Percentiles rank a stretch among this genome's conserved stretches.
Conservation (phyloP, 2,888 invertebrate genomes). For the Drosophila subsilvestris region DNA sequence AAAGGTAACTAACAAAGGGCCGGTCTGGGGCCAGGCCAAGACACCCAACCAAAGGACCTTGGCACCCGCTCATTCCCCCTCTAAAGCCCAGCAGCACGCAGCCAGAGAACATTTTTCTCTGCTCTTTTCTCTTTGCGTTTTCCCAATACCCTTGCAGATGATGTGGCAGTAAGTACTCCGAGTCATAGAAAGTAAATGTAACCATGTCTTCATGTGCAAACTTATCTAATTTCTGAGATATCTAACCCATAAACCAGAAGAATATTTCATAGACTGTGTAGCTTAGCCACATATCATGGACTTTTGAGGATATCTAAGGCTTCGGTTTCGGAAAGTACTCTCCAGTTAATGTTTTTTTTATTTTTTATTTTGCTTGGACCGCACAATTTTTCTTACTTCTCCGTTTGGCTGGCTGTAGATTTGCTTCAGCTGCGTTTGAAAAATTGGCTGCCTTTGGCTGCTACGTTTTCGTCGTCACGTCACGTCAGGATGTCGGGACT, state of each 20-base stretch:
- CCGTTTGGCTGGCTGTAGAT: slow-evolving; percentile 21
- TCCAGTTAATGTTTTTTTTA: slow-evolving; percentile 4
- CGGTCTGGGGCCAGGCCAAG: slow-evolving; percentile 31
- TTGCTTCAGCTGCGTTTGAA: slow-evolving; percentile 62
- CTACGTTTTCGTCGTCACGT: slow-evolving; percentile 57
- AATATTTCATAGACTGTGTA: too few relatives aligned
- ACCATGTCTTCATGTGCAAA: too few relatives aligned
- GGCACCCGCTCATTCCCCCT: slow-evolving; percentile 19
- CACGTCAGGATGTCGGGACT: slow-evolving; percentile 39
- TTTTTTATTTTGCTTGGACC: slow-evolving; percentile 70
- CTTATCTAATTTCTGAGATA: too few relatives aligned
- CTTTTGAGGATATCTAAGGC: neutral
- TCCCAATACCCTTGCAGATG: neutral
- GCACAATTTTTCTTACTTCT: slow-evolving; percentile 78
- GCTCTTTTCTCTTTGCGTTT: neutral
- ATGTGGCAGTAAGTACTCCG: too few relatives aligned
- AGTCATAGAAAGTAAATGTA: too few relatives aligned
- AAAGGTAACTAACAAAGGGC: slow-evolving; percentile 77
- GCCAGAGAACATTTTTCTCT: slow-evolving; percentile 21
- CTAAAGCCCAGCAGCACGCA: slow-evolving; percentile 18
- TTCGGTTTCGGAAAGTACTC: slow-evolving; percentile 17
- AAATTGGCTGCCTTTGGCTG: slow-evolving; percentile 64
- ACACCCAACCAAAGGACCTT: slow-evolving; percentile 33
- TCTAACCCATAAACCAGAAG: too few relatives aligned
- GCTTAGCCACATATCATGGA: neutral